Evolutionary conservation across 2,888 invertebrate species (phyloP).

Genomic region (Sinopyrophorus schimmeli): DNA sequence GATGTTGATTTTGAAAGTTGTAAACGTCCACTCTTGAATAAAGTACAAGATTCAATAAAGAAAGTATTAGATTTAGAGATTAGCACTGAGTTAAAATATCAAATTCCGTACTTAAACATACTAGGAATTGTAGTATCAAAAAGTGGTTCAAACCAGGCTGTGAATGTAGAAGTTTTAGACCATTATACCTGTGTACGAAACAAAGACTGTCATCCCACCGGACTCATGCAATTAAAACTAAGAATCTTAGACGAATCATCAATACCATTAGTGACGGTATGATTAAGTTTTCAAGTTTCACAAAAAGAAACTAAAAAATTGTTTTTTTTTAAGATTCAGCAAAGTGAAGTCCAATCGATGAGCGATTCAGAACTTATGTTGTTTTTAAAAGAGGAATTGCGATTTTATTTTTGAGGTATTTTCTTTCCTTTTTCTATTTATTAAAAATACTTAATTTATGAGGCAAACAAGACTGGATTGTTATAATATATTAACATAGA

Average conservation of each 20-base stretch:
- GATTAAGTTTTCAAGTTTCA: conserved; percentile 17
- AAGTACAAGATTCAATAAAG: conserved; percentile 42
- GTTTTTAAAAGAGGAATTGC: conserved; percentile 43
- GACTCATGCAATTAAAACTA: conserved; percentile 55
- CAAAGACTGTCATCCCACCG: conserved; percentile 46
- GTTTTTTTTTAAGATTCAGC: conserved; percentile 35
- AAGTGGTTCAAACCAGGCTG: conserved; percentile 45
- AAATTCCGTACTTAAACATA: conserved; percentile 51
- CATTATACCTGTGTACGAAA: conserved; percentile 51
- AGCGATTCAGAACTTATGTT: conserved; percentile 43
- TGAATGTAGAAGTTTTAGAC: conserved; percentile 56
- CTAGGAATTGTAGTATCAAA: conserved; percentile 50
- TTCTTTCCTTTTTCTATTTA: conserved; percentile 12
- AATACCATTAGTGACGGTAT: conserved; percentile 51
- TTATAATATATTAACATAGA: too few species aligned
- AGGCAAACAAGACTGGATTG: too few species aligned
- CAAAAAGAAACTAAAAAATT: conserved; percentile 6
- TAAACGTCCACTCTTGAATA: conserved; percentile 45
- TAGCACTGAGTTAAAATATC: conserved; percentile 43
- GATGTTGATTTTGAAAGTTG: conserved; percentile 41
- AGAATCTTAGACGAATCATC: conserved; percentile 51
- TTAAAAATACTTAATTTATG: too few species aligned
- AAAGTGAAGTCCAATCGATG: conserved; percentile 41
- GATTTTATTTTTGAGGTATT: conserved; percentile 4
- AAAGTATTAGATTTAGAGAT: conserved; percentile 39